Conservation (phyloP, 2,113 vertebrate species). For the Synchiropus splendidus region DNA sequence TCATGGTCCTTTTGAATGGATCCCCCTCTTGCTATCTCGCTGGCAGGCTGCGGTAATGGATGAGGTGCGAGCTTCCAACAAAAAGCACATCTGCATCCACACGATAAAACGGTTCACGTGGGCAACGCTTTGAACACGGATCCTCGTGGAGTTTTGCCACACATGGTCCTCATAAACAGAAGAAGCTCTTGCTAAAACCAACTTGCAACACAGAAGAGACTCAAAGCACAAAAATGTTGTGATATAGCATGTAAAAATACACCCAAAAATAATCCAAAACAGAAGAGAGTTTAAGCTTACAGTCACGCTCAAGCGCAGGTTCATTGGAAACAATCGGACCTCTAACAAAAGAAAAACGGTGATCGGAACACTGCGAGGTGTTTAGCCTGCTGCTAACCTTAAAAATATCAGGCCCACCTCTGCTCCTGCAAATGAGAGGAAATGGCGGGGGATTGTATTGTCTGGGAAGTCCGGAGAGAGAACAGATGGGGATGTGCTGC, state of each 20-base stretch:
- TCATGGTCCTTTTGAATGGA: slow-evolving; percentile 65
- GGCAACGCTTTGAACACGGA: slow-evolving; percentile 55
- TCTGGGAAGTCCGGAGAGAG: slow-evolving; percentile 65
- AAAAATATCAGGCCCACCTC: slow-evolving; percentile 40
- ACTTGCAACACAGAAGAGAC: background rate
- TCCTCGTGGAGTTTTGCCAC: slow-evolving; percentile 50
- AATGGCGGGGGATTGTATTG: slow-evolving; percentile 54
- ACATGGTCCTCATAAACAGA: slow-evolving; percentile 59
- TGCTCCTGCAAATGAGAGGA: slow-evolving; percentile 36
- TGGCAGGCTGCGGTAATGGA: slow-evolving; percentile 71
- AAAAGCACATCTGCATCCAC: slow-evolving; percentile 73
- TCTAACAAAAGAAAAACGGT: no score
- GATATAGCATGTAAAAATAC: no score
- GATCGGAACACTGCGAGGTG: slow-evolving; percentile 23
- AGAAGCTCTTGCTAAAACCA: background rate
- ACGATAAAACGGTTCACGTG: slow-evolving; percentile 62
- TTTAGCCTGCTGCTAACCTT: slow-evolving; percentile 40
- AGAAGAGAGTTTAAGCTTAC: slow-evolving; percentile 12
- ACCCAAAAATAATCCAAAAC: slow-evolving; percentile 16
- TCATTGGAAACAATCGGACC: no score
- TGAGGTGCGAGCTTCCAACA: slow-evolving; percentile 68
- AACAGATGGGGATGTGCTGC: slow-evolving; percentile 87
- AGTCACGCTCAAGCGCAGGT: no score
- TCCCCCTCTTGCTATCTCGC: slow-evolving; percentile 64
- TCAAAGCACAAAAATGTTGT: slow-evolving; percentile 8